phyloP scores from a whole-genome alignment of 2,888 invertebrate genomes.

The Melanostoma mellinum region DNA sequence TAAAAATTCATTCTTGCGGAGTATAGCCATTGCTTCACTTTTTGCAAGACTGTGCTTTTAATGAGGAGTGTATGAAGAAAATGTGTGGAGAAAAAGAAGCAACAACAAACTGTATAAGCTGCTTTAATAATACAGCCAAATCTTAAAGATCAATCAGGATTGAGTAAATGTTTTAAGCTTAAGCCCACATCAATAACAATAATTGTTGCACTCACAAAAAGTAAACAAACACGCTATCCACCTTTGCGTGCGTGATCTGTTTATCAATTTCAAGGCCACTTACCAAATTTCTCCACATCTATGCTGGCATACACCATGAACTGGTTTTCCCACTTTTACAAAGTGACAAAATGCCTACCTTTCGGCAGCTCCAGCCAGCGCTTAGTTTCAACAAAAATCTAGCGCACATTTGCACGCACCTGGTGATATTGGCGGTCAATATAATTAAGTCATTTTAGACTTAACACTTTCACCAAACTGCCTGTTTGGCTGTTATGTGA shows the following conservation, averaged over 20 bases:
- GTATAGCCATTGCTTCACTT: too few relatives aligned
- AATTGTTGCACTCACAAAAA: neutral
- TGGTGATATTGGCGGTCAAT: too few relatives aligned
- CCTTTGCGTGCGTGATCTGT: conserved; percentile 18
- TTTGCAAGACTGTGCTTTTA: too few relatives aligned
- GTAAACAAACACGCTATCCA: conserved; percentile 20
- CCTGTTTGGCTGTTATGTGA: conserved; percentile 27
- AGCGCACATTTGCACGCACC: conserved; percentile 9
- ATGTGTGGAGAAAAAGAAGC: too few relatives aligned
- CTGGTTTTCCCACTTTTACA: conserved; percentile 27
- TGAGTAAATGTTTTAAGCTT: neutral
- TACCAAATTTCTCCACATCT: conserved; percentile 50
- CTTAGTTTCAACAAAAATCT: conserved; percentile 21
- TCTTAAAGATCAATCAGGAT: too few relatives aligned
- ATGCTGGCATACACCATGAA: neutral
- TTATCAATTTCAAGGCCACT: conserved; percentile 62
- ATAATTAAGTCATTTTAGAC: conserved; percentile 30
- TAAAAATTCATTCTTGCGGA: too few relatives aligned
- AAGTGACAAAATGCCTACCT: conserved; percentile 11
- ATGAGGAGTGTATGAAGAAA: too few relatives aligned
- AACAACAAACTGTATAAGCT: too few relatives aligned
- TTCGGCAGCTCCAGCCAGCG: neutral
- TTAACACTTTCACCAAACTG: conserved; percentile 66
- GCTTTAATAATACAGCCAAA: too few relatives aligned
- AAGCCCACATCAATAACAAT: conserved; percentile 8